Evolutionary conservation across 2,888 invertebrate genomes (phyloP), one percentile per base, ranked within the genome.

Genomic region (Coenonympha arcania): DNA sequence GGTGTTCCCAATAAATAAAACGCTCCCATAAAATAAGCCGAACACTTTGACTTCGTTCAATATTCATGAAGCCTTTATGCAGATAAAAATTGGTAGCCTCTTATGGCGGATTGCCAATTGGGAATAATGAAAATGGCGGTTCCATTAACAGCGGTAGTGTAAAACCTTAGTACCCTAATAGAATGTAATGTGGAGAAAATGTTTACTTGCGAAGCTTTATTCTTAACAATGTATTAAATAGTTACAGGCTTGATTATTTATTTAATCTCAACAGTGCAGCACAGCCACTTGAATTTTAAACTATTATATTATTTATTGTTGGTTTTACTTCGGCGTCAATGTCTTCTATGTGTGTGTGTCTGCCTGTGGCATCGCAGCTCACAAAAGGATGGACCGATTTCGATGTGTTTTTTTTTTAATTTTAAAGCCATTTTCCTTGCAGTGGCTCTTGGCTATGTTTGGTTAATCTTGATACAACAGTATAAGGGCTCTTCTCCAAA

Each of bases 21-120:
- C 71, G 69, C 68, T 66, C 62, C 67, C 65, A 65, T 75, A 73
- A 73, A 76, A 79, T 78, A 80, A 82, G 66, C 67, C 69, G 66
- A 77, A 71, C 76, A 79, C 70, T 78, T 79, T 74, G 76, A 78
- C 76, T 79, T 74, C 74, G 74, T 76, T 65, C 76, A 63, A 64
- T 65, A 56, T 60, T 65, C 59, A 61, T 61, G 62, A 66, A 55
- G 54, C 55, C 58, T 61, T 56, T 60, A 75, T 74, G 50, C 44
- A 52, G 51, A 59, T 59, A 59, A 61, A 59, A 60, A 58, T 61
- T 71, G 66, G 59, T 63, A 52, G 53, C 67, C 66, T 67, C 69
- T 59, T 70, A 70, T 68, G 70, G 71, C 66, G 63, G 66, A 69
- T 75, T 79, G 78, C 73, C 78, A 82, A 79, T 79, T 78, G 75